phyloP scores from a whole-genome alignment of 2,888 invertebrate species.

The Holacanthella duospinosa region DNA sequence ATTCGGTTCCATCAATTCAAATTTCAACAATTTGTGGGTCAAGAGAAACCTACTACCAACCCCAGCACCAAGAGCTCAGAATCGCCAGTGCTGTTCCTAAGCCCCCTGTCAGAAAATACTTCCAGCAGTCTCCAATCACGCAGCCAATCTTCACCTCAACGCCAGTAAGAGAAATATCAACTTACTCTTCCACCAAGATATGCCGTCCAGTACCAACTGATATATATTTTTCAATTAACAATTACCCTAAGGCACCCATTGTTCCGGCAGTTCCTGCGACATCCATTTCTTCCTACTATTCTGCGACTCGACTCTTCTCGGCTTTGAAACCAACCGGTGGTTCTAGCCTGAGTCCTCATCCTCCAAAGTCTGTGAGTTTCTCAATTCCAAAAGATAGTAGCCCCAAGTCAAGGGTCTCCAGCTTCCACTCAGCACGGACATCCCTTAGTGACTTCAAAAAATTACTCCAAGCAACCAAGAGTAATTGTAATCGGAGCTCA shows the following conservation, averaged over 20 bases:
- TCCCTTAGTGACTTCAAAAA: conserved; percentile 34
- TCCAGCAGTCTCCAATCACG: not conserved
- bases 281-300: too few relatives aligned
- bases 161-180: conserved; percentile 15
- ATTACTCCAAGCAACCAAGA: conserved; percentile 29
- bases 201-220: not conserved
- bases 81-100: not conserved
- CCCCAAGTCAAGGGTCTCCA: too few relatives aligned
- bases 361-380: not conserved
- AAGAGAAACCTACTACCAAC: conserved; percentile 9
- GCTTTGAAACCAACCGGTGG: not conserved
- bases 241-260: too few relatives aligned
- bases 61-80: not conserved
- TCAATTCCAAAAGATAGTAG: not conserved
- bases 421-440: conserved; percentile 16
- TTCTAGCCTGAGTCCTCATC: not conserved
- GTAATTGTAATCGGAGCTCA: conserved; percentile 24
- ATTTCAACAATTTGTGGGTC: conserved; percentile 12
- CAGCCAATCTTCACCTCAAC: conserved; percentile 21
- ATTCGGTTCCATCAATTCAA: not conserved
- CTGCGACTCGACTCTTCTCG: not conserved
- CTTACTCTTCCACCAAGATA: conserved; percentile 4
- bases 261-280: too few relatives aligned
- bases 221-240: too few relatives aligned
- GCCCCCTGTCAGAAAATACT: not conserved